Evolutionary conservation across 2,888 invertebrate species (phyloP).

Genomic region (Sphaeridia pumilis): DNA sequence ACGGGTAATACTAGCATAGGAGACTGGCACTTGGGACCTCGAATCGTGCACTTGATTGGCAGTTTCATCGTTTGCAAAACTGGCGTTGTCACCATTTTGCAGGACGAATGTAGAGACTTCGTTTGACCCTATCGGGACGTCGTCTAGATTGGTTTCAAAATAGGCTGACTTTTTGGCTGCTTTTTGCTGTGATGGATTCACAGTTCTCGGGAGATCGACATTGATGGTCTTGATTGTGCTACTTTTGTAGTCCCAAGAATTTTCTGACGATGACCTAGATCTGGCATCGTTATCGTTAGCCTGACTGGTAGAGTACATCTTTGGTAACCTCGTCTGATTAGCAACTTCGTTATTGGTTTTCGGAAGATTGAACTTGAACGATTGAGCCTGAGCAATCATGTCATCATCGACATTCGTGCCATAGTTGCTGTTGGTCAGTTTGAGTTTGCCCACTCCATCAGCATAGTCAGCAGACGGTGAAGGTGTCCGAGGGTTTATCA

Average conservation of each 20-base stretch:
- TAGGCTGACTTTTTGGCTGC: neutral
- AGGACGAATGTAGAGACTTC: neutral
- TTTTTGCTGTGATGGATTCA: neutral
- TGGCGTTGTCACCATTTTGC: neutral
- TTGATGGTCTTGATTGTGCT: neutral
- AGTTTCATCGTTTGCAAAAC: neutral
- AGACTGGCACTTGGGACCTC: neutral
- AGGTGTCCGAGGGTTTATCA: neutral
- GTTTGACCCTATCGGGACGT: neutral
- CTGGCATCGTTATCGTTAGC: slow-evolving; percentile 1
- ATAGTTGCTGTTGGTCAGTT: neutral
- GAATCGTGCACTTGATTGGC: neutral
- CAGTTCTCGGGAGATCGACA: neutral
- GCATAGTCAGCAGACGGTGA: neutral
- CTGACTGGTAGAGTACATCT: neutral
- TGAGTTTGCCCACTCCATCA: neutral
- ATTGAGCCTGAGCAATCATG: neutral
- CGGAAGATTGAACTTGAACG: neutral
- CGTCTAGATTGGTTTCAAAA: neutral
- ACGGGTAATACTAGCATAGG: neutral
- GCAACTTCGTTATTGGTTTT: neutral
- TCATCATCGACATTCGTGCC: neutral
- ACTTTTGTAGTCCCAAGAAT: slow-evolving; percentile 14
- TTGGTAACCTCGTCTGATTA: neutral
- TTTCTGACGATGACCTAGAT: slow-evolving; percentile 11